Evolutionary conservation across 2,113 vertebrate genomes (phyloP).

Genomic region (Lutjanus erythropterus): DNA sequence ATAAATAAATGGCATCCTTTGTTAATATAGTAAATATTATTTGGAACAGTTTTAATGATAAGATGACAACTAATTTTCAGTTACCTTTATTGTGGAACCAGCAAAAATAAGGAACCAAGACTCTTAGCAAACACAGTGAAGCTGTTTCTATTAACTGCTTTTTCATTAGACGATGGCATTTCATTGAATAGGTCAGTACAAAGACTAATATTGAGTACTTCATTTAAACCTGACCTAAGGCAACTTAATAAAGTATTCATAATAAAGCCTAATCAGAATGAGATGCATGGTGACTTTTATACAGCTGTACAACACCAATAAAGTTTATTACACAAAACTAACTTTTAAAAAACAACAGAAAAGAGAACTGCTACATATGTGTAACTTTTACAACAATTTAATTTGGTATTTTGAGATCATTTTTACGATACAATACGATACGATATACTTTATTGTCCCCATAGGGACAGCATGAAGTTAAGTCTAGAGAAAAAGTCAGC

Average conservation of each 20-base stretch:
- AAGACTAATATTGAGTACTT: neutral
- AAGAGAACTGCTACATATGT: neutral
- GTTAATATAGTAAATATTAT: neutral
- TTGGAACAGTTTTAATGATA: neutral
- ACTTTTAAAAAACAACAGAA: neutral
- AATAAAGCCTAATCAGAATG: neutral
- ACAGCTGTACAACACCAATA: neutral
- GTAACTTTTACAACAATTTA: neutral
- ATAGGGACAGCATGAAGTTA: too few species aligned
- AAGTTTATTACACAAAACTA: neutral
- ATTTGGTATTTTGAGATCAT: neutral
- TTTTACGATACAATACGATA: neutral
- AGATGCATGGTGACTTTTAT: neutral
- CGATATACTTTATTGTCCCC: too few species aligned
- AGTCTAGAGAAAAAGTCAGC: too few species aligned
- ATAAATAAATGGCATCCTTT: neutral
- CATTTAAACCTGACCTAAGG: neutral
- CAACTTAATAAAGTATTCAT: neutral
- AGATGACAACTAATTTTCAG: neutral
- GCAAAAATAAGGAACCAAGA: neutral
- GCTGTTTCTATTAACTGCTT: neutral
- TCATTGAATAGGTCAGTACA: neutral
- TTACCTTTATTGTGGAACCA: neutral
- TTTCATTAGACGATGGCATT: constrained; percentile 3
- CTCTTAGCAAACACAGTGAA: neutral